A percentile compares a stretch with the other conserved stretches of the same genome.
Conservation (phyloP, 2,797 vertebrate species). For the Anguilla obscura region DNA sequence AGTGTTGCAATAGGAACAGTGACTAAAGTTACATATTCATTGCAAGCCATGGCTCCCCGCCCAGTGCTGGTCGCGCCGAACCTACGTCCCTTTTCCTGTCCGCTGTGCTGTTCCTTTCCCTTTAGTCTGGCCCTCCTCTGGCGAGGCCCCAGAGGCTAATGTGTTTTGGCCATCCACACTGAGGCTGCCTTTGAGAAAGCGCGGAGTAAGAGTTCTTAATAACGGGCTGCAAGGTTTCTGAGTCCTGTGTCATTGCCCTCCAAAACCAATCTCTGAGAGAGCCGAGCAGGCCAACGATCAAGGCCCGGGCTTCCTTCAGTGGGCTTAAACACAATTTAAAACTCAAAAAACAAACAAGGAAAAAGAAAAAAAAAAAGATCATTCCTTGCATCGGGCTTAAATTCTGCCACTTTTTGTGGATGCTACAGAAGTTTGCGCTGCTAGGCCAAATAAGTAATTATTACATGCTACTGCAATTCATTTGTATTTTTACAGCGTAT, state of each 20-base stretch:
- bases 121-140: neutral
- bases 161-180: neutral
- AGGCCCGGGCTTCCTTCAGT: neutral
- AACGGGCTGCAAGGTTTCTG: neutral
- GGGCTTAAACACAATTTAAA: neutral
- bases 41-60: neutral
- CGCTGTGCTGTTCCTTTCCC: neutral
- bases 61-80: neutral
- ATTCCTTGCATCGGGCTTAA: neutral
- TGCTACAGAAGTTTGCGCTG: neutral
- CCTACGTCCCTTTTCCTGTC: neutral
- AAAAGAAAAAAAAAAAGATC: neutral
- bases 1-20: no score
- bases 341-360: neutral
- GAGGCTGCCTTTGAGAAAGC: neutral
- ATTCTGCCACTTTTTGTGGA: neutral
- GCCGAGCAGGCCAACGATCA: neutral
- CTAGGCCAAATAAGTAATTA: neutral
- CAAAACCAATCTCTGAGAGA: constrained; percentile 1
- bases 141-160: constrained; percentile 18
- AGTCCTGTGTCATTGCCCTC: neutral
- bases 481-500: neutral
- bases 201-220: constrained; percentile 15
- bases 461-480: neutral
- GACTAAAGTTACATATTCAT: neutral